Evolutionary conservation across 2,888 invertebrate genomes (phyloP), one percentile per base, ranked within the genome.

Genomic region (Drosophila cracens): DNA sequence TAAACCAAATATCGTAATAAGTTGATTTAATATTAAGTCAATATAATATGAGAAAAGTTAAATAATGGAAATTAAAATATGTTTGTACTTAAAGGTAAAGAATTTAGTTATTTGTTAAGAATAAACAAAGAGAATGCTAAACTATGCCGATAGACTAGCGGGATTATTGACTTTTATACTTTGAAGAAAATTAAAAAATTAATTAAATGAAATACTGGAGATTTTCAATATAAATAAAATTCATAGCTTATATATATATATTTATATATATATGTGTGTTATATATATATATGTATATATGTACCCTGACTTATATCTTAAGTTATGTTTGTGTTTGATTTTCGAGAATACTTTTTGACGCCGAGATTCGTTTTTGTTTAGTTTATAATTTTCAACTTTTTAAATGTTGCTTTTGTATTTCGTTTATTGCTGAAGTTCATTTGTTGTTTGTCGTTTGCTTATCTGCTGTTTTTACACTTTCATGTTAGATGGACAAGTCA

Each of bases 1-100:
- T 81, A 67, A 81, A 69, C 71, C 27, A 75, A 63, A 58, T 64
- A 57, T 43, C 31, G 31, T 57, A 65, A 60, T 66, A 61, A 40
- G 33, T 67, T 62, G 43, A 34, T 31, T 21, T 34, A 48, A 56
- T 54, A 29, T 57, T 62, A 62, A 61, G 34, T 57, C 66, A 57
- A n/a, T 61, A 80, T 70, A 70, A 72, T 48, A 67, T 57, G 52
- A 79, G 49, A 52, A 54, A 48, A 60, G 38, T 48, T 13, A 69
- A 86, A 82, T 31, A 74, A 83, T 72, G 34, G 27, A 74, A 84
- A 82, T 62, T 85, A 51, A 72, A 62, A 68, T 67, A 48, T 59
- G 34, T 89, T 87, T 87, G 87, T 87, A 87, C 87, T 85, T 61
- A 87, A 86, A 71, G 87, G 89, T 89, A 71, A 80, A 51, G 61